Evolutionary conservation across 2,113 vertebrate species (phyloP).

Genomic region (Neolamprologus falcicula): DNA sequence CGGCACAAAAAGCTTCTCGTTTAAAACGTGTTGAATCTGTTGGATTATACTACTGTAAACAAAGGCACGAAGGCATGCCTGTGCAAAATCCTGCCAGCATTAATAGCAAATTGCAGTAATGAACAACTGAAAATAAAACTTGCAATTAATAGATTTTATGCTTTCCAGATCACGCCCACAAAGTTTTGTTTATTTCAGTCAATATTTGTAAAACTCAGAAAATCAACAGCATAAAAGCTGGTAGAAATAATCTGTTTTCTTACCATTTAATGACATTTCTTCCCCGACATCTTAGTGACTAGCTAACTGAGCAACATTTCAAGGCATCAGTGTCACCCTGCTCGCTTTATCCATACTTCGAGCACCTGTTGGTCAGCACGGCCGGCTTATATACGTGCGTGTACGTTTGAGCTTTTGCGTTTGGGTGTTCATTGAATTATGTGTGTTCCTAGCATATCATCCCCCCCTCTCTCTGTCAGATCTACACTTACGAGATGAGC

Average conservation of each 20-base stretch:
- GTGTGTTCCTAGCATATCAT: background rate
- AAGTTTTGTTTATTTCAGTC: background rate
- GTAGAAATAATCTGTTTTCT: background rate
- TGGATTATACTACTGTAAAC: background rate
- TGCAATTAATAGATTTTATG: background rate
- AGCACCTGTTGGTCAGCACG: background rate
- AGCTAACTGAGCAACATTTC: background rate
- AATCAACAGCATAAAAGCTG: background rate
- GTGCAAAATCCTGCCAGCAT: background rate
- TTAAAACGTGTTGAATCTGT: background rate
- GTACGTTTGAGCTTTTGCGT: background rate
- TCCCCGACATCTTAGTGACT: background rate
- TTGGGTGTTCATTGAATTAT: background rate
- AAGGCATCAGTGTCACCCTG: accelerated
- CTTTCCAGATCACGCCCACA: background rate
- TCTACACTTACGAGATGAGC: slow-evolving; percentile 81
- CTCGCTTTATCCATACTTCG: background rate
- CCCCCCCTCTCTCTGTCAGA: slow-evolving; percentile 51
- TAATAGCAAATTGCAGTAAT: background rate
- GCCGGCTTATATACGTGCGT: background rate
- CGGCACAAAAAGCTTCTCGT: background rate
- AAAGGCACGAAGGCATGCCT: background rate
- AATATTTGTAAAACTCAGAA: background rate
- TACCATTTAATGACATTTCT: background rate
- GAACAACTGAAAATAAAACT: background rate